Conservation (phyloP, 2,888 invertebrate genomes). For the Torymus aiolomorphi region DNA sequence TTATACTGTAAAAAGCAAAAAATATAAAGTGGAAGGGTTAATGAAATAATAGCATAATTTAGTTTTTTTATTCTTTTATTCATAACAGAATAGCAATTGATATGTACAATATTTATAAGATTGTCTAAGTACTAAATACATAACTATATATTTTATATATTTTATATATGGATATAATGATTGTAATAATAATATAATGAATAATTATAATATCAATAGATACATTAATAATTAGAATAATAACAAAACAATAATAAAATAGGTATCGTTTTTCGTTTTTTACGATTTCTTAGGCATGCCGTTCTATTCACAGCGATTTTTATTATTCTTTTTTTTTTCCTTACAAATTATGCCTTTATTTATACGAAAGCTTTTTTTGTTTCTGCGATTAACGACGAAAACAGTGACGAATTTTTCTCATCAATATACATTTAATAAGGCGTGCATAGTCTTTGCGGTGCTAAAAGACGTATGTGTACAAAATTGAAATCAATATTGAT, state of each 20-base stretch:
- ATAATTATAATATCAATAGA: conserved; percentile 46
- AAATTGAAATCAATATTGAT: conserved; percentile 51
- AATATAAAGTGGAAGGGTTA: too few relatives aligned
- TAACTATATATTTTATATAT: conserved; percentile 59
- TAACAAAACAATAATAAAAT: conserved; percentile 49
- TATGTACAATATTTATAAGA: conserved; percentile 74
- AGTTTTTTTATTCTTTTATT: conserved; percentile 67
- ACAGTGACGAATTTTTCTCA: conserved; percentile 8
- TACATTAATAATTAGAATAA: conserved; percentile 47
- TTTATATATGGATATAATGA: conserved; percentile 38
- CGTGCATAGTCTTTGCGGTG: conserved; percentile 44
- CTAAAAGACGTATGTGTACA: conserved; percentile 31
- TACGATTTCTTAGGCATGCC: conserved; percentile 41
- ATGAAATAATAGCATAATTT: neutral
- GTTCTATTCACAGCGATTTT: conserved; percentile 25
- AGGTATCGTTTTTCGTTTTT: conserved; percentile 33
- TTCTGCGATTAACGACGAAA: conserved; percentile 29
- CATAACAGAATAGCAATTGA: conserved; percentile 73
- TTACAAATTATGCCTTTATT: conserved; percentile 20
- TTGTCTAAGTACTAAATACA: conserved; percentile 66
- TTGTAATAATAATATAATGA: conserved; percentile 42
- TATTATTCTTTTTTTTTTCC: neutral
- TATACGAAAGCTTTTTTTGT: conserved; percentile 24
- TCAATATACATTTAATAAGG: conserved; percentile 24
- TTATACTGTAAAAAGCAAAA: too few relatives aligned